A percentile compares a stretch with the other conserved stretches of the same genome.
Conservation (phyloP, 2,888 invertebrate species). For the Drosophila kambysellisi region DNA sequence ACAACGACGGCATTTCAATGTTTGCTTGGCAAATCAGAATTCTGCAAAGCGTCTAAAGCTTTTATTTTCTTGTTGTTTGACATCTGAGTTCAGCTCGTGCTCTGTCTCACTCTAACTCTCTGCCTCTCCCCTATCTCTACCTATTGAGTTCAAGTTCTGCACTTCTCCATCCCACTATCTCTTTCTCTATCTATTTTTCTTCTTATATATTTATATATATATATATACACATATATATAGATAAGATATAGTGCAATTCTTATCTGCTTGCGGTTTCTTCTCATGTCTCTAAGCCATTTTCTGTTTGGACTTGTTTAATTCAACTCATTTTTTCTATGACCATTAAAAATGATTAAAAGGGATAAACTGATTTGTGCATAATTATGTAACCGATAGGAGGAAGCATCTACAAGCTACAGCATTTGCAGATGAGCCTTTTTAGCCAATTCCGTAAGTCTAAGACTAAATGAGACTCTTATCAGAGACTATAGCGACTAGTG, state of each 20-base stretch:
- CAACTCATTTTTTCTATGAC: conserved; percentile 4
- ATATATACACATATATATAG: too few relatives aligned
- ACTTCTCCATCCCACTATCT: not conserved
- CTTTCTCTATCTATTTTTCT: not conserved
- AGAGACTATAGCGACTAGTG: not conserved
- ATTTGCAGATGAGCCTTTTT: not conserved
- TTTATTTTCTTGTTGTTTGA: conserved; percentile 15
- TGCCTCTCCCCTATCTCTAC: not conserved
- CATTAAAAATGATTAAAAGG: not conserved
- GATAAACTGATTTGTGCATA: not conserved
- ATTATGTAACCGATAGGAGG: not conserved
- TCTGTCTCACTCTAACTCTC: not conserved
- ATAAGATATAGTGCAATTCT: not conserved
- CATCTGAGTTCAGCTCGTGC: not conserved
- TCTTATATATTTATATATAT: not conserved
- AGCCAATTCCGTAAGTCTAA: not conserved
- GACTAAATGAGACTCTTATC: not conserved
- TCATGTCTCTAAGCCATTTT: not conserved
- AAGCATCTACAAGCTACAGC: not conserved
- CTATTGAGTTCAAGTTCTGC: too few relatives aligned
- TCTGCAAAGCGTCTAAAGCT: conserved; percentile 2
- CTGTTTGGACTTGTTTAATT: conserved; percentile 3
- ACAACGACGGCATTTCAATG: conserved; percentile 1
- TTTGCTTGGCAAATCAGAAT: conserved; percentile 9
- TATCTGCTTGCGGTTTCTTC: not conserved